Evolutionary conservation across 1,140 invertebrate species (phyloP).

Genomic region (Drosophila pruinosa): DNA sequence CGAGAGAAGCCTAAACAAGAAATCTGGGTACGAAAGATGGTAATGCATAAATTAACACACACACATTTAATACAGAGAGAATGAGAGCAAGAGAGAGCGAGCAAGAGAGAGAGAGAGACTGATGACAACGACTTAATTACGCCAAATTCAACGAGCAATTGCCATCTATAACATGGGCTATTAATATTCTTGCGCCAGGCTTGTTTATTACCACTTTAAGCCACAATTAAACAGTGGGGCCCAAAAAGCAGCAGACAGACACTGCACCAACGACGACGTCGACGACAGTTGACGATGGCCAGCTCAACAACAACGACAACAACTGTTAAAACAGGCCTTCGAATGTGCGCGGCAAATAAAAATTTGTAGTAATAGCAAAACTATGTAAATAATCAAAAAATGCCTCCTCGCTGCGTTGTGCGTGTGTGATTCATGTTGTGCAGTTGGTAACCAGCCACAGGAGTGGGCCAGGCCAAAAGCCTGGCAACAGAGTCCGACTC

Average conservation of each 20-base stretch:
- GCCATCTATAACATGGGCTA: slow-evolving; percentile 81
- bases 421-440: slow-evolving; percentile 78
- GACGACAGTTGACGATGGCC: slow-evolving; percentile 58
- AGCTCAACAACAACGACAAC: slow-evolving; percentile 19
- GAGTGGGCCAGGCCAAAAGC: slow-evolving; percentile 59
- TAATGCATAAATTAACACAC: slow-evolving; percentile 51
- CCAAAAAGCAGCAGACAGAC: slow-evolving; percentile 46
- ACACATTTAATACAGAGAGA: neutral
- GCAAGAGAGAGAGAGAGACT: slow-evolving; percentile 53
- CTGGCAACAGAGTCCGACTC: slow-evolving; percentile 8
- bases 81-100: slow-evolving; percentile 11
- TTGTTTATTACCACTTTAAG: slow-evolving; percentile 79
- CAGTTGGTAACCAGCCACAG: slow-evolving; percentile 33
- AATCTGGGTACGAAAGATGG: slow-evolving; percentile 39
- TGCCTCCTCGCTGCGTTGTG: slow-evolving; percentile 47
- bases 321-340: slow-evolving; percentile 25
- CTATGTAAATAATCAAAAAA: slow-evolving; percentile 81
- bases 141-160: slow-evolving; percentile 82
- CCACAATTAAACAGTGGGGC: slow-evolving; percentile 66
- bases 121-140: slow-evolving; percentile 81
- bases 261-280: neutral
- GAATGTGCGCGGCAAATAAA: slow-evolving; percentile 68
- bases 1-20: slow-evolving; percentile 3
- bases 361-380: slow-evolving; percentile 82
- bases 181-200: slow-evolving; percentile 78